phyloP scores from a whole-genome alignment of 2,113 vertebrate genomes.

The Sciurus niger region DNA sequence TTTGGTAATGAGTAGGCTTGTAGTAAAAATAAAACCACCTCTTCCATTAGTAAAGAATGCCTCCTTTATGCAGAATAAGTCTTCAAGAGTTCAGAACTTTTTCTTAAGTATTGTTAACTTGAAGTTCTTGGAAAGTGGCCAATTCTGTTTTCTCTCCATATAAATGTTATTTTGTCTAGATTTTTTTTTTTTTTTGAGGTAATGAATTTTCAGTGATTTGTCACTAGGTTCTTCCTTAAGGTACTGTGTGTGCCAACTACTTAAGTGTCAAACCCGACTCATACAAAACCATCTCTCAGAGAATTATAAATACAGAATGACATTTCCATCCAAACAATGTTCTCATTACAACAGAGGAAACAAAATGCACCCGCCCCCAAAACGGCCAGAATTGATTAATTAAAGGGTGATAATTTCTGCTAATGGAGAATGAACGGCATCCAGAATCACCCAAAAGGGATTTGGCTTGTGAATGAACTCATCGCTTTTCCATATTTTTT shows the following conservation, averaged over 20 bases:
- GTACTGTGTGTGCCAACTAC: constrained; percentile 22
- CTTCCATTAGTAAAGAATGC: constrained; percentile 76
- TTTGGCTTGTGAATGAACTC: background rate
- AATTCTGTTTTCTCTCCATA: constrained; percentile 68
- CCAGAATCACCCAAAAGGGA: background rate
- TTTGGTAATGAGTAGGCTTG: constrained; percentile 77
- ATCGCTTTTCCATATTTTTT: background rate
- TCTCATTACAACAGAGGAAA: constrained; percentile 69
- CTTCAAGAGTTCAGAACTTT: constrained; percentile 67
- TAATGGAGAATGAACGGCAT: background rate
- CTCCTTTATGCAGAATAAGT: constrained; percentile 71
- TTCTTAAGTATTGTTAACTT: constrained; percentile 67
- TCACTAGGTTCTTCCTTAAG: constrained; percentile 59
- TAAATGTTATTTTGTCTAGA: constrained; percentile 55
- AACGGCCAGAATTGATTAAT: background rate
- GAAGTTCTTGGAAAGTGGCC: constrained; percentile 72
- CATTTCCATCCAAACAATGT: constrained; percentile 62
- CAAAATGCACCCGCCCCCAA: background rate
- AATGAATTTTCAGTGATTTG: constrained; percentile 68
- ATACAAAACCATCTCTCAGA: constrained; percentile 67
- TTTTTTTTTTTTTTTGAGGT: constrained; percentile 66
- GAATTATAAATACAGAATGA: constrained; percentile 73
- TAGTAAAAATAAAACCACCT: constrained; percentile 81
- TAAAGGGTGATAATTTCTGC: background rate
- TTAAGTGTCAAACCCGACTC: constrained; percentile 44